Evolutionary conservation across 2,888 invertebrate species (phyloP).

Genomic region (Drosophila percnosoma): DNA sequence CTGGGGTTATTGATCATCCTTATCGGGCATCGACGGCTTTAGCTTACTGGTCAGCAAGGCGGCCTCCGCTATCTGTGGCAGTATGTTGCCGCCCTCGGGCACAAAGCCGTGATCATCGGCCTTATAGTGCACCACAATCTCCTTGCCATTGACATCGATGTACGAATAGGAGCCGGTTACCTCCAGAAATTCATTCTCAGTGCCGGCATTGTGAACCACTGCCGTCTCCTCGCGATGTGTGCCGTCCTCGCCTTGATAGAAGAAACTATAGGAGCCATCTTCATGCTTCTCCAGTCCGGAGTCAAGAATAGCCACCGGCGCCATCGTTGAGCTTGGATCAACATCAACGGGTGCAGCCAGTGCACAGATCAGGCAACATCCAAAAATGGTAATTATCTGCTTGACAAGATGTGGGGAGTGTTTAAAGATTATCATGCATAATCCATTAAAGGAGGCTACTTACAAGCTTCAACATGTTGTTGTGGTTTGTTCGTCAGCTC

Average conservation of each 20-base stretch:
- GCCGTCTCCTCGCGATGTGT: constrained; percentile 80
- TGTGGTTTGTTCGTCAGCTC: constrained; percentile 36
- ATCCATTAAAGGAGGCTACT: constrained; percentile 43
- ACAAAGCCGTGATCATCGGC: constrained; percentile 84
- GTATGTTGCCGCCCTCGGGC: constrained; percentile 82
- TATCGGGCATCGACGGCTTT: constrained; percentile 38
- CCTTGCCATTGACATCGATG: constrained; percentile 80
- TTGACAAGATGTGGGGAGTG: neutral
- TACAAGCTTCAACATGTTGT: constrained; percentile 74
- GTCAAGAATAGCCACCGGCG: constrained; percentile 78
- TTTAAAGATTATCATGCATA: neutral
- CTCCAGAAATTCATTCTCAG: constrained; percentile 73
- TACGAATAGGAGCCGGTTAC: constrained; percentile 83
- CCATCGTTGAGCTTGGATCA: constrained; percentile 7
- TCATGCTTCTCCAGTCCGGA: constrained; percentile 72
- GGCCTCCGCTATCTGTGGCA: constrained; percentile 74
- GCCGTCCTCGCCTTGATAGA: constrained; percentile 82
- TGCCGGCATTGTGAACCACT: constrained; percentile 77
- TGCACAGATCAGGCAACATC: constrained; percentile 46
- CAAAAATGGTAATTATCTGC: constrained; percentile 51
- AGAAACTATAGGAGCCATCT: constrained; percentile 83
- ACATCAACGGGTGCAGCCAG: constrained; percentile 65
- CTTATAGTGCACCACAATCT: constrained; percentile 82
- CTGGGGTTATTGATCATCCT: constrained; percentile 54
- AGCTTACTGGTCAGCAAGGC: constrained; percentile 76